These are phyloP conservation scores for Prorops nasuta DNA, from an alignment of 1,140 invertebrate genomes.

Conservation along the genomic window DNA sequence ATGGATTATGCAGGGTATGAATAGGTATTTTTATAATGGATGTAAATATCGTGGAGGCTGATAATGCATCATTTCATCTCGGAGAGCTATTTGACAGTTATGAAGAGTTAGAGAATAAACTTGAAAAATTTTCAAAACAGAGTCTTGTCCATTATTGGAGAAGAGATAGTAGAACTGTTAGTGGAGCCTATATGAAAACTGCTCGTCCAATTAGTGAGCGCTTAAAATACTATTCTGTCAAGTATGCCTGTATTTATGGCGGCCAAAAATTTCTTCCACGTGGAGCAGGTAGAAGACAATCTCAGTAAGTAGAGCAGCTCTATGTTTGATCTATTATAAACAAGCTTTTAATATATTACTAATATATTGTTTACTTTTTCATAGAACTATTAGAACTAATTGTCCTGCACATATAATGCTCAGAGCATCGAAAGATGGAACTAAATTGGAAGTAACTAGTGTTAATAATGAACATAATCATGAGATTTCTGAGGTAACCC, in stretches of 20 bases:
- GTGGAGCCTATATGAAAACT: slow-evolving; percentile 55
- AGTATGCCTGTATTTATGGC: slow-evolving; percentile 55
- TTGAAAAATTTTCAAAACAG: slow-evolving; percentile 47
- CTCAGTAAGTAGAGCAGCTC: slow-evolving; percentile 37
- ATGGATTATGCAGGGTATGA: no score
- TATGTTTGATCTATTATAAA: slow-evolving; percentile 11
- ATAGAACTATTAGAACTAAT: slow-evolving; percentile 51
- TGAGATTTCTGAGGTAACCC: slow-evolving; percentile 50
- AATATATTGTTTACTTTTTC: not conserved
- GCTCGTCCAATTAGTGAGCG: slow-evolving; percentile 48
- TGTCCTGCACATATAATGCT: slow-evolving; percentile 56
- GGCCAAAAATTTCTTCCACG: slow-evolving; percentile 52
- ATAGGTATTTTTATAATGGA: slow-evolving; percentile 33
- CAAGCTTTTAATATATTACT: no score
- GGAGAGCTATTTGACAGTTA: slow-evolving; percentile 54
- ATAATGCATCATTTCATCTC: slow-evolving; percentile 43
- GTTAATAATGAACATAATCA: slow-evolving; percentile 57
- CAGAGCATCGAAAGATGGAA: slow-evolving; percentile 53
- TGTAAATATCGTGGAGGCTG: slow-evolving; percentile 19
- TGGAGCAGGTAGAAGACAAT: slow-evolving; percentile 50
- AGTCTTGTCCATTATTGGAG: slow-evolving; percentile 54
- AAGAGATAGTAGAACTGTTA: slow-evolving; percentile 53
- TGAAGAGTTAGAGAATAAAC: slow-evolving; percentile 46
- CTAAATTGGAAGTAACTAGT: slow-evolving; percentile 54
- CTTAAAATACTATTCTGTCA: slow-evolving; percentile 55